Base-by-base conservation (phyloP, 2,888 invertebrate species). In the Phoenoteleia sp. region DNA sequence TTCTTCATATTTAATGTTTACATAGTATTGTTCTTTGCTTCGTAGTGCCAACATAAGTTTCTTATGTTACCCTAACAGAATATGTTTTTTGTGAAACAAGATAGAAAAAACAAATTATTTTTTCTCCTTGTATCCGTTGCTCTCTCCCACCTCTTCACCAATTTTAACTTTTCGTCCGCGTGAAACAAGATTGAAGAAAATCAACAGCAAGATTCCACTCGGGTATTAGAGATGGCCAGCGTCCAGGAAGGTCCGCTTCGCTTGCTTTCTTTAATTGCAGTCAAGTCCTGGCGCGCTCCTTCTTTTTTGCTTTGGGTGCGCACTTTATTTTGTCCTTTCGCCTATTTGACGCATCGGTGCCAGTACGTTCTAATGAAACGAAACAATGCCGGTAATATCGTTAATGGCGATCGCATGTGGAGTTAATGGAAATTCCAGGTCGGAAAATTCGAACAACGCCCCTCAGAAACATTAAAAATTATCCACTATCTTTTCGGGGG, bases 371-470 rank as follows among this genome's bases (percentile, higher is more conserved):
- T 71, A 71, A 79, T 79, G 64, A 71, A 79, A 71, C 71, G 69
- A 79, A 71, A 64, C 47, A 79, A 54, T 64, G 79, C 62, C 36
- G 52, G 19, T 66, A 47, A 71, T 71, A 64, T 66, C 56, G 64
- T 49, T 82, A 77, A 72, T 72, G 71, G 71, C 79, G 60, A 64
- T 71, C 69, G 67, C 58, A 71, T 62, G 76, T 49, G 66, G 64
- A 66, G 58, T 58, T 72, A 82, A 77, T 77, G 82, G 82, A 76
- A 77, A 77, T 72, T 69, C 75, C 62, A 54, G 79, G 79, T 79
- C 45, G 47, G 52, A 21, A 62, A 58, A 56, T 54, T 52, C 64
- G 71, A 79, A 39, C 71, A 62, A 79, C 71, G 23, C 52, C 64
- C 29, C 60, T 42, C 39, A 54, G 47, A 23, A 71, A 67, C 64